Percentiles rank a stretch among this genome's conserved stretches.
phyloP scores from a whole-genome alignment of 2,113 vertebrate genomes.

The Misgurnus anguillicaudatus region DNA sequence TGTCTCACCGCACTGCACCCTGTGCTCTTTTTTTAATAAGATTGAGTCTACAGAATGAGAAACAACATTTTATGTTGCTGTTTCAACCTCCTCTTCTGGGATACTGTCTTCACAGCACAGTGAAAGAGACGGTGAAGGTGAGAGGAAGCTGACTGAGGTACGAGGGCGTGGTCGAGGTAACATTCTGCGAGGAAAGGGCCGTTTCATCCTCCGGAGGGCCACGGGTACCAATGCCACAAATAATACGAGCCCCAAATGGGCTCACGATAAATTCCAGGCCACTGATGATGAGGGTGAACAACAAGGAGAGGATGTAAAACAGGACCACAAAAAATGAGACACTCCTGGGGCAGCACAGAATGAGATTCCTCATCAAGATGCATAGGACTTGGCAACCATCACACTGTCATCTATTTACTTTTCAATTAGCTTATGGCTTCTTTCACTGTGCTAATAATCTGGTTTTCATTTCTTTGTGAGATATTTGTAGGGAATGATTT shows the following conservation, averaged over 20 bases:
- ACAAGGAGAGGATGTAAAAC: constrained; percentile 77
- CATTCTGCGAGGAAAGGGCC: constrained; percentile 80
- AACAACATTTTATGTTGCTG: neutral
- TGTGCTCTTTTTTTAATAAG: too few relatives aligned
- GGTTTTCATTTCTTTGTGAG: neutral
- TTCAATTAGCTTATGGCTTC: neutral
- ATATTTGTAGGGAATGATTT: neutral
- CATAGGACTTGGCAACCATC: neutral
- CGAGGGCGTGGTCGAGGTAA: constrained; percentile 81
- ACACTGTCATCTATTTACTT: constrained; percentile 1
- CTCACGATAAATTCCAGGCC: constrained; percentile 87
- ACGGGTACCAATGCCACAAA: constrained; percentile 64
- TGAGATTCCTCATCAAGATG: neutral
- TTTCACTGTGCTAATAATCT: constrained; percentile 33
- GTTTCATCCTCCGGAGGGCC: constrained; percentile 91
- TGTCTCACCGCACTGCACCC: too few relatives aligned
- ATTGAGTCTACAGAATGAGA: neutral
- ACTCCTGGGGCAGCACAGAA: constrained; percentile 55
- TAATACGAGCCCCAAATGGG: constrained; percentile 83
- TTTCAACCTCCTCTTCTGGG: neutral
- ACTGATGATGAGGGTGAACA: constrained; percentile 80
- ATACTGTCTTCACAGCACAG: constrained; percentile 79
- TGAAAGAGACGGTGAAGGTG: constrained; percentile 84
- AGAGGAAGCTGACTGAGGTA: constrained; percentile 78
- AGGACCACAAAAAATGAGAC: constrained; percentile 82